Conservation (phyloP, 2,797 vertebrate genomes). For the Sparus aurata region DNA sequence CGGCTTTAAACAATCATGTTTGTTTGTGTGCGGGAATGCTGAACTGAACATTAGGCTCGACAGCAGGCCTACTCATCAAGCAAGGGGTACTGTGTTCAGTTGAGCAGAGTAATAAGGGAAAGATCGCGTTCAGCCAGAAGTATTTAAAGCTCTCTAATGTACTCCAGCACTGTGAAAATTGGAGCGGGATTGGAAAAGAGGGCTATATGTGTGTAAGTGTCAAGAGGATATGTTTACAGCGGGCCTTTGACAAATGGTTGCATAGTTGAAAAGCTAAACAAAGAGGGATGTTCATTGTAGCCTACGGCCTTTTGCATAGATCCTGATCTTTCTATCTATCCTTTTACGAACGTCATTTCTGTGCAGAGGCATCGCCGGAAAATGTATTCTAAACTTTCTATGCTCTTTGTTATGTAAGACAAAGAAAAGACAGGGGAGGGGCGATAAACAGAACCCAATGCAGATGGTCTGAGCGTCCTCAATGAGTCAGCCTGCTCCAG, state of each 20-base stretch:
- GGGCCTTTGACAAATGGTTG: conserved; percentile 2
- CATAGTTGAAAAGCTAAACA: conserved; percentile 31
- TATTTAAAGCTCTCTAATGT: conserved; percentile 70
- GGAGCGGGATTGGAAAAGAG: conserved; percentile 17
- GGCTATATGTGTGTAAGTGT: conserved; percentile 7
- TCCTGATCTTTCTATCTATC: conserved; percentile 36
- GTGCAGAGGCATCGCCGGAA: conserved; percentile 3
- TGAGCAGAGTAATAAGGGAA: conserved; percentile 58
- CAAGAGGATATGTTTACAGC: conserved; percentile 27
- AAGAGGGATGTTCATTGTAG: conserved; percentile 35
- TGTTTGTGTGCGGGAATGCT: conserved; percentile 69
- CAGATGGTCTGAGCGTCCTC: conserved; percentile 30
- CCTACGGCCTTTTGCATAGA: background rate
- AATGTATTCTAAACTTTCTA: conserved; percentile 26
- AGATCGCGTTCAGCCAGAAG: conserved; percentile 51
- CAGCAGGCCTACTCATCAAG: conserved; percentile 63
- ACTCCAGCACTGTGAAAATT: conserved; percentile 35
- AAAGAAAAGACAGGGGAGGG: conserved; percentile 17
- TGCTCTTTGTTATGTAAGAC: conserved; percentile 27
- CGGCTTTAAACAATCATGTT: conserved; percentile 70
- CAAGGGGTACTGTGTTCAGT: conserved; percentile 44
- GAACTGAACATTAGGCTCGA: conserved; percentile 66
- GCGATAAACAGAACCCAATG: conserved; percentile 30
- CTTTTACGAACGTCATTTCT: conserved; percentile 27
- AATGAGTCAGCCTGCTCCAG: conserved; percentile 44